Percentiles rank a stretch among this genome's conserved stretches.
phyloP scores from a whole-genome alignment of 2,113 vertebrate species.

The Vimba vimba region DNA sequence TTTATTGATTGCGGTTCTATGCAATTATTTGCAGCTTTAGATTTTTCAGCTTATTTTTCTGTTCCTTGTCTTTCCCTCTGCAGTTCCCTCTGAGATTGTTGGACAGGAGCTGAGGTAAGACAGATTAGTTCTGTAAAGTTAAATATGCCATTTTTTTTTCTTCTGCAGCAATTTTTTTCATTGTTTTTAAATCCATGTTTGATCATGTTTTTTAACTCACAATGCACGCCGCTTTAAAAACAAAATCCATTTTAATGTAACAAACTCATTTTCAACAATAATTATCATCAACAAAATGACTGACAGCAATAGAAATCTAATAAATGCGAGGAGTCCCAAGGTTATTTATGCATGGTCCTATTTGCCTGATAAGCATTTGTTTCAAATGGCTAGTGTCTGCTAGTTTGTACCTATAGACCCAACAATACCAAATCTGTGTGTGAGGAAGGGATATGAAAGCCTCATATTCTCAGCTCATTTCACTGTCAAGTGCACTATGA shows the following conservation, averaged over 20 bases:
- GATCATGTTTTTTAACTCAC: conserved; percentile 10
- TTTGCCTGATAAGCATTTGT: conserved; percentile 1
- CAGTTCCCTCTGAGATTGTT: conserved; percentile 84
- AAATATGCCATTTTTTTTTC: background rate
- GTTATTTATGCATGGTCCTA: background rate
- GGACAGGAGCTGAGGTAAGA: conserved; percentile 95
- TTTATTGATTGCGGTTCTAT: conserved; percentile 75
- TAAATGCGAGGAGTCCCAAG: too few relatives aligned
- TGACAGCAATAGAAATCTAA: background rate
- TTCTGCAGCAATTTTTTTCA: conserved; percentile 14
- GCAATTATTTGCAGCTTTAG: conserved; percentile 59
- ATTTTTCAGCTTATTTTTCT: conserved; percentile 67
- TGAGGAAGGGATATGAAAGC: background rate
- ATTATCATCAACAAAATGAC: background rate
- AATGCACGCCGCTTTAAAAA: conserved; percentile 12
- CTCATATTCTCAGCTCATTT: conserved; percentile 3
- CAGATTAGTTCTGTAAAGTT: conserved; percentile 7
- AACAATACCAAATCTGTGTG: background rate
- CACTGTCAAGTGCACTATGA: conserved; percentile 39
- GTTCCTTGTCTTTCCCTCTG: conserved; percentile 36
- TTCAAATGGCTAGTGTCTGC: conserved; percentile 1
- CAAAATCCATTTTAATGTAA: conserved; percentile 9
- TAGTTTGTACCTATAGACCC: background rate
- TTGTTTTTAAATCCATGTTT: conserved; percentile 3
- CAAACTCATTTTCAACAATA: conserved; percentile 21